phyloP scores from a whole-genome alignment of 1,140 invertebrate genomes.

The Diorhabda carinulata region DNA sequence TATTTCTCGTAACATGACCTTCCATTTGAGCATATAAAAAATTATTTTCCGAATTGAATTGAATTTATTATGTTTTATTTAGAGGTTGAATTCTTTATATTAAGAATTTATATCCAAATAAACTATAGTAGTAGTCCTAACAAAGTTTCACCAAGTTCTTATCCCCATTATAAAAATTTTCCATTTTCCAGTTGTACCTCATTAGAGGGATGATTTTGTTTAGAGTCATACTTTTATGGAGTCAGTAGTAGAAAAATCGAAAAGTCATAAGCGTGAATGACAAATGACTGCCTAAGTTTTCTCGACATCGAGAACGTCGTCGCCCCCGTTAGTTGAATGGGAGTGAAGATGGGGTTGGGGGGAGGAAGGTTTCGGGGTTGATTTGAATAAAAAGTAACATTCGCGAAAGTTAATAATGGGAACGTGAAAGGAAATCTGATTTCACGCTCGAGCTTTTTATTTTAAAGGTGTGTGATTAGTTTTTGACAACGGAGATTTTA shows the following conservation, averaged over 20 bases:
- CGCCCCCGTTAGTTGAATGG: slow-evolving; percentile 5
- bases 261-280: slow-evolving; percentile 40
- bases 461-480: slow-evolving; percentile 46
- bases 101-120: no score
- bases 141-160: no score
- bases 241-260: slow-evolving; percentile 33
- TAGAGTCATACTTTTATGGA: slow-evolving; percentile 32
- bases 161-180: no score
- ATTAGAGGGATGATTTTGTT: slow-evolving; percentile 30
- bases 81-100: no score
- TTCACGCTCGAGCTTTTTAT: slow-evolving; percentile 41
- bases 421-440: slow-evolving; percentile 47
- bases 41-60: no score
- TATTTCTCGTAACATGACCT: no score
- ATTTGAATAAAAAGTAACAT: slow-evolving; percentile 49
- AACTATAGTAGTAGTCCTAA: no score
- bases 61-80: no score
- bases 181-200: no score
- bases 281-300: slow-evolving; percentile 41
- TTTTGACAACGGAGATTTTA: slow-evolving; percentile 43
- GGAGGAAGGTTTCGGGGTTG: slow-evolving; percentile 24
- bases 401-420: slow-evolving; percentile 47
- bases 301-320: slow-evolving; percentile 23
- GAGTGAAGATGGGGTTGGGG: slow-evolving; percentile 1
- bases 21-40: no score